Conservation (phyloP, 2,113 vertebrate genomes). For the Zapus hudsonius region DNA sequence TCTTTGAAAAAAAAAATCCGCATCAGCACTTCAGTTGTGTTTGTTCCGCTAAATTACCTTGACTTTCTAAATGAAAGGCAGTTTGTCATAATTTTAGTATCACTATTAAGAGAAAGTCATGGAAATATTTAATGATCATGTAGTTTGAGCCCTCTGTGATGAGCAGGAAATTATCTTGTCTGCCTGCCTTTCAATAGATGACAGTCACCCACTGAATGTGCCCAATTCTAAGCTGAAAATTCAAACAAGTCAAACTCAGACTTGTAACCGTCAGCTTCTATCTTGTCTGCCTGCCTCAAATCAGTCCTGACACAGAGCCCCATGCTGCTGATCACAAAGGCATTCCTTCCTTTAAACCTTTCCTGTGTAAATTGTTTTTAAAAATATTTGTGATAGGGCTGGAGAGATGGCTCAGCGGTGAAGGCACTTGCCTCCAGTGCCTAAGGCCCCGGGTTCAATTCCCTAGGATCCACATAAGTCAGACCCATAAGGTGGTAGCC, state of each 20-base stretch:
- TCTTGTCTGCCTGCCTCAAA: background rate
- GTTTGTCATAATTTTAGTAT: slow-evolving; percentile 81
- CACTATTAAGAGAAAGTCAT: slow-evolving; percentile 72
- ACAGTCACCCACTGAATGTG: slow-evolving; percentile 60
- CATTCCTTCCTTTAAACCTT: background rate
- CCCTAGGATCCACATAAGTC: too few species aligned
- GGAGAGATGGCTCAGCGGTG: too few species aligned
- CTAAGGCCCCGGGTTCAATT: too few species aligned
- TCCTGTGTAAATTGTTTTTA: slow-evolving; percentile 7
- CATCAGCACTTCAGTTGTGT: slow-evolving; percentile 64
- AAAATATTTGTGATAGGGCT: too few species aligned
- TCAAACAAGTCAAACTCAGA: slow-evolving; percentile 64
- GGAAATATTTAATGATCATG: slow-evolving; percentile 75
- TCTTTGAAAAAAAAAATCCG: slow-evolving; percentile 66
- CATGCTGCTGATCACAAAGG: slow-evolving; percentile 12
- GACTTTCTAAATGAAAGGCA: slow-evolving; percentile 83
- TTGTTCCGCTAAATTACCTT: slow-evolving; percentile 77
- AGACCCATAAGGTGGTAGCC: too few species aligned
- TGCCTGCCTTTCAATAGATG: slow-evolving; percentile 71
- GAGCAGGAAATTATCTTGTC: slow-evolving; percentile 79
- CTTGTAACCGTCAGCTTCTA: slow-evolving; percentile 42
- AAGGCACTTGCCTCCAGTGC: too few species aligned
- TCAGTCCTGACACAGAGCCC: slow-evolving; percentile 6
- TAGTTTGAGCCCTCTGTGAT: slow-evolving; percentile 70
- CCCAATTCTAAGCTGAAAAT: slow-evolving; percentile 62